Evolutionary conservation across 2,888 invertebrate species (phyloP).

Genomic region (Pammene fasciana): DNA sequence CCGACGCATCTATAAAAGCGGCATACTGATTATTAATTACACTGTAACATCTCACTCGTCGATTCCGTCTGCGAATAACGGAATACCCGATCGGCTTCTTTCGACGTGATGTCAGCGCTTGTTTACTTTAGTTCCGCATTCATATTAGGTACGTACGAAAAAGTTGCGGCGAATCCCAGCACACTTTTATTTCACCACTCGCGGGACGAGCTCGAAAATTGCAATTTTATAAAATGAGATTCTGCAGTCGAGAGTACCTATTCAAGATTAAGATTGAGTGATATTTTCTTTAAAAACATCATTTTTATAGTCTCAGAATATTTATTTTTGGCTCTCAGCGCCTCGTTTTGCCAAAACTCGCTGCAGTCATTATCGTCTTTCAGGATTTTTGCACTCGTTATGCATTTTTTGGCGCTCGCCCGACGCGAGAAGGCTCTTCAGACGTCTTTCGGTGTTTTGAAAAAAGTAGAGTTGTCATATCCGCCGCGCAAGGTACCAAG

Average conservation of each 20-base stretch:
- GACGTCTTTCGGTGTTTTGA: slow-evolving; percentile 68
- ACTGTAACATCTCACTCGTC: slow-evolving; percentile 56
- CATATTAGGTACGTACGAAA: slow-evolving; percentile 33
- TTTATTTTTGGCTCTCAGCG: slow-evolving; percentile 16
- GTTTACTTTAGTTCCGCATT: slow-evolving; percentile 60
- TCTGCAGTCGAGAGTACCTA: background rate
- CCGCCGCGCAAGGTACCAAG: slow-evolving; percentile 57
- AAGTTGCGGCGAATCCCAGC: slow-evolving; percentile 21
- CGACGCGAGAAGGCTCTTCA: slow-evolving; percentile 63
- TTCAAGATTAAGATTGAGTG: slow-evolving; percentile 19
- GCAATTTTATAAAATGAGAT: slow-evolving; percentile 22
- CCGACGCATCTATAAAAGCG: background rate
- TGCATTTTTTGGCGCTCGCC: slow-evolving; percentile 67
- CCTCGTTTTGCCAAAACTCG: slow-evolving; percentile 32
- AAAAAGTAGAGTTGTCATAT: slow-evolving; percentile 74
- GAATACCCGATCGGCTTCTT: slow-evolving; percentile 76
- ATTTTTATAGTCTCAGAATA: slow-evolving; percentile 13
- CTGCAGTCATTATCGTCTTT: slow-evolving; percentile 45
- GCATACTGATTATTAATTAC: background rate
- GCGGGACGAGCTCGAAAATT: slow-evolving; percentile 7
- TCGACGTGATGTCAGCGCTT: slow-evolving; percentile 52
- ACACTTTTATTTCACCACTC: slow-evolving; percentile 11
- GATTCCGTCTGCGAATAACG: slow-evolving; percentile 77
- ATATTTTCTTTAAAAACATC: background rate
- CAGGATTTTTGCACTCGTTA: slow-evolving; percentile 53